phyloP scores from a whole-genome alignment of 1,140 invertebrate species.

The Drosophila cardini region DNA sequence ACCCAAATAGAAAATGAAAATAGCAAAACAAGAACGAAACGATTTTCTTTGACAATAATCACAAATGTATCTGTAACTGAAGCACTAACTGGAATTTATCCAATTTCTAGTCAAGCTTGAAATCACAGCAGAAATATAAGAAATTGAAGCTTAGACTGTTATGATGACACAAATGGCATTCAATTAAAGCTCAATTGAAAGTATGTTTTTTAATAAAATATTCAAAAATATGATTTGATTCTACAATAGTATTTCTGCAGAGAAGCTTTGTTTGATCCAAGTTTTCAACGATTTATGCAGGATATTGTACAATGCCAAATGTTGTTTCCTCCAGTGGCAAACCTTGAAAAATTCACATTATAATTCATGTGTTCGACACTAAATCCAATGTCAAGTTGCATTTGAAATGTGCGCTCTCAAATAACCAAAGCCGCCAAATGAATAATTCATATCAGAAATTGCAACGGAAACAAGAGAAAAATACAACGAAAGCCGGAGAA shows the following conservation, averaged over 20 bases:
- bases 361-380: conserved; percentile 40
- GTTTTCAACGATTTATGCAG: conserved; percentile 21
- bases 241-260: neutral
- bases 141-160: too few species aligned
- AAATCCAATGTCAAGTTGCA: conserved; percentile 70
- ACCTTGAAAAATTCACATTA: conserved; percentile 41
- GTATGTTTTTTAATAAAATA: too few species aligned
- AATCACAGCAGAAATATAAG: too few species aligned
- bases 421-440: conserved; percentile 65
- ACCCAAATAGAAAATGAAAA: neutral
- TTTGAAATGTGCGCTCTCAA: conserved; percentile 48
- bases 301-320: conserved; percentile 22
- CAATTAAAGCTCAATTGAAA: too few species aligned
- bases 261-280: neutral
- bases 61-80: too few species aligned
- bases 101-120: too few species aligned
- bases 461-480: conserved; percentile 15
- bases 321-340: conserved; percentile 5
- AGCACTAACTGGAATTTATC: too few species aligned
- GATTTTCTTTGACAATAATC: neutral
- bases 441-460: conserved; percentile 65
- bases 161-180: too few species aligned
- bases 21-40: conserved; percentile 1
- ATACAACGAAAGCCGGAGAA: neutral
- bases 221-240: too few species aligned